A percentile compares a stretch with the other conserved stretches of the same genome.
Evolutionary conservation across 1,140 invertebrate genomes (phyloP).

Genomic region (Catajapyx aquilonaris): DNA sequence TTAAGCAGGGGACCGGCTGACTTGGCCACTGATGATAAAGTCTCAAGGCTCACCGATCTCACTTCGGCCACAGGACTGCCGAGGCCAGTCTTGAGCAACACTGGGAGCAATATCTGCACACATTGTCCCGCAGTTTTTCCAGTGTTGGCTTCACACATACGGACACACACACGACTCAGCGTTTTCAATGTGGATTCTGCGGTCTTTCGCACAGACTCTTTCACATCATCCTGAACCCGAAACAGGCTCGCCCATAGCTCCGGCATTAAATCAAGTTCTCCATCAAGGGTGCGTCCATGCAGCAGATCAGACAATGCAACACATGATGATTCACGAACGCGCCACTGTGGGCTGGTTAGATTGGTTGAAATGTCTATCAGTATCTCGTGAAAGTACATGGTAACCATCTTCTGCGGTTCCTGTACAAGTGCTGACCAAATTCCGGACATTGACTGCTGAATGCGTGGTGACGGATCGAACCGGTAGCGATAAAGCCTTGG

Average conservation of each 20-base stretch:
- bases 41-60: constrained; percentile 53
- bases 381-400: constrained; percentile 63
- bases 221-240: constrained; percentile 81
- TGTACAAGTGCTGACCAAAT: constrained; percentile 79
- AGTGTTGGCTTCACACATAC: constrained; percentile 47
- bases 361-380: constrained; percentile 56
- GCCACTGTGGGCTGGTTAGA: constrained; percentile 63
- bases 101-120: constrained; percentile 51
- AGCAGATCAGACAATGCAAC: constrained; percentile 65
- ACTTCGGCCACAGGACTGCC: constrained; percentile 54
- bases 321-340: constrained; percentile 76
- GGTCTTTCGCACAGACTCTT: constrained; percentile 61
- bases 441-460: constrained; percentile 72
- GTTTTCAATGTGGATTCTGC: constrained; percentile 53
- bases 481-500: constrained; percentile 72
- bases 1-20: constrained; percentile 52
- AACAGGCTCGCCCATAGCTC: constrained; percentile 66
- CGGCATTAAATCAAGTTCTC: constrained; percentile 30
- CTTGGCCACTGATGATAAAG: constrained; percentile 60
- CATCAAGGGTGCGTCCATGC: constrained; percentile 24
- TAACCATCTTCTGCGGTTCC: constrained; percentile 63
- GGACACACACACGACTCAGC: constrained; percentile 62
- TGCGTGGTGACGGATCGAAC: constrained; percentile 76
- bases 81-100: constrained; percentile 56
- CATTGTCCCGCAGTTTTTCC: constrained; percentile 59